Base-by-base conservation (phyloP, 2,888 invertebrate species). In the Melanargia galathea region DNA sequence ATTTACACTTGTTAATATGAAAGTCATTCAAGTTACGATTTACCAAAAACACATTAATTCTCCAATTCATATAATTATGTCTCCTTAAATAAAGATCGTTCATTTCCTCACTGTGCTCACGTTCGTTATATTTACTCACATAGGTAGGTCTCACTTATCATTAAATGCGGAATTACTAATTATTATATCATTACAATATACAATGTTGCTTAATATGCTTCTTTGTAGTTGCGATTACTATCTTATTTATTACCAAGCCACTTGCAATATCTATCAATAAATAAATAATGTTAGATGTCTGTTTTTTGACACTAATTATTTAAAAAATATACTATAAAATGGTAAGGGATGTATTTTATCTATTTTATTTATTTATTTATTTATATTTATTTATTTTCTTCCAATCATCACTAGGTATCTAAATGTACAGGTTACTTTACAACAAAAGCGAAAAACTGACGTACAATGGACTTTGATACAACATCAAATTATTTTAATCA, bases 201-300 rank as follows among this genome's bases (percentile, higher is more conserved):
- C 46, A 48, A 48, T 48, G 46, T 48, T 48, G 46, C 46, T n/a
- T 24, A 22, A 13, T 13, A 24, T 24, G 13, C 18, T 43, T 24
- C 24, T 48, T 48, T 24, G 46, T 24, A 48, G 43, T 18, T 18
- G 16, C 8, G 43, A 43, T 43, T 43, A 40, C 8, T 8, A 40
- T 40, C 11, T 13, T 7, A 45, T 13, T 46, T 22, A 6, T 13
- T 48, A 48, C 13, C 46, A 13, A n/a, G 13, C 2, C 22, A 24
- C 43, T 43, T 43, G 0, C 8, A 18, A 18, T 8, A 16, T 16
- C 16, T 43, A 18, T 16, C 2, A 38, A 13, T 38, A 38, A 6
- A 6, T 30, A n/a, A 30, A 30, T 4, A 33, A 33, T 10, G 33
- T 33, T 33, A 11, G 10, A 33, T 35, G 13, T 35, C 13, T 35